Percentiles rank a stretch among this genome's conserved stretches.
Evolutionary conservation across 1,140 invertebrate species (phyloP).

Genomic region (Microplitis mediator): DNA sequence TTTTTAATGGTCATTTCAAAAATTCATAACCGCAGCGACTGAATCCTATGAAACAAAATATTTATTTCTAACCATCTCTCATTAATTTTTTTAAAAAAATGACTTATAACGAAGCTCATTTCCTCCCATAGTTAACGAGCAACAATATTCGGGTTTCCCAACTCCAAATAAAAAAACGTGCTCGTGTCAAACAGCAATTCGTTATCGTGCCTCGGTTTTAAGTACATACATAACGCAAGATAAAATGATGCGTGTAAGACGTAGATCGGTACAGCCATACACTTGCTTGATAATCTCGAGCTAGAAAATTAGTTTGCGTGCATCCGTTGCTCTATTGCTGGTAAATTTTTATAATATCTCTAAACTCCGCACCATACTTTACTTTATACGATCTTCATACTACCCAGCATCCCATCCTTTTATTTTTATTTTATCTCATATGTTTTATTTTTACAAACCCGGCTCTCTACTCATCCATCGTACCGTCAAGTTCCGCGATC

Average conservation of each 20-base stretch:
- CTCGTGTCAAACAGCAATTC: constrained; percentile 19
- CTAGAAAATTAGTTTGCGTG: constrained; percentile 24
- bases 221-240: neutral
- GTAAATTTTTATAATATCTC: constrained; percentile 15
- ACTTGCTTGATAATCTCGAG: constrained; percentile 5
- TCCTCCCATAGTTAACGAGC: too few species aligned
- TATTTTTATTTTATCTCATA: neutral
- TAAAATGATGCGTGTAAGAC: constrained; percentile 19
- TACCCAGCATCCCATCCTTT: neutral
- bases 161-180: neutral
- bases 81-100: too few species aligned
- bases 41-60: too few species aligned
- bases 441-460: constrained; percentile 1
- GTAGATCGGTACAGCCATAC: too few species aligned
- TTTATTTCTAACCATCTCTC: too few species aligned
- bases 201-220: neutral
- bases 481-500: neutral
- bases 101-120: too few species aligned
- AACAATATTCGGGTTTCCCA: too few species aligned
- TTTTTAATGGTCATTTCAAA: too few species aligned
- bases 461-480: neutral
- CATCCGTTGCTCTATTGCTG: constrained; percentile 11
- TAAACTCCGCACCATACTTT: neutral
- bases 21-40: too few species aligned
- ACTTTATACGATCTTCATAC: neutral